Conservation (phyloP, 2,113 vertebrate species). For the Cromileptes altivelis region DNA sequence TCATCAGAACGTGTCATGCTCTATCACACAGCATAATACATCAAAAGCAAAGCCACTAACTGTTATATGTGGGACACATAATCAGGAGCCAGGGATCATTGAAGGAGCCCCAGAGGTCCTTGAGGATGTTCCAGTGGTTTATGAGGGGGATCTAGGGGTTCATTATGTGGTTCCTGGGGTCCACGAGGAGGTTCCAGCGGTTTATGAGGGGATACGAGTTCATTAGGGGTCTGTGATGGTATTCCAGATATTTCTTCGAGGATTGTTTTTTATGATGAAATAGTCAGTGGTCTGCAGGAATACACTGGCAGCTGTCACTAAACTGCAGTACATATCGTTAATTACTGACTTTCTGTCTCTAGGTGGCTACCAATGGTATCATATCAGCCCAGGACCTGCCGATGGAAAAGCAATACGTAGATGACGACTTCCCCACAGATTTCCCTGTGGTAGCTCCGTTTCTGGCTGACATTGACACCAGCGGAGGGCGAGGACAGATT, state of each 20-base stretch:
- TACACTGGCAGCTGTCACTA: not conserved
- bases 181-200: conserved; percentile 17
- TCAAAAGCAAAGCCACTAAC: not conserved
- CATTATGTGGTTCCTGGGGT: conserved; percentile 51
- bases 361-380: conserved; percentile 98
- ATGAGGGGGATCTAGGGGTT: conserved; percentile 32
- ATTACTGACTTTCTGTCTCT: conserved; percentile 1
- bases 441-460: conserved; percentile 96
- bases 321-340: not conserved
- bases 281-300: not conserved
- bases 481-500: conserved; percentile 87
- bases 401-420: conserved; percentile 97
- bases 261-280: conserved; percentile 10
- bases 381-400: conserved; percentile 96
- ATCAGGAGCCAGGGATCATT: not conserved
- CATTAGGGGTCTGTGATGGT: conserved; percentile 27
- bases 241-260: not conserved
- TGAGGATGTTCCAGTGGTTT: conserved; percentile 31
- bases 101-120: not conserved
- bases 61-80: conserved; percentile 5
- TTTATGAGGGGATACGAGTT: conserved; percentile 31
- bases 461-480: conserved; percentile 95
- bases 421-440: conserved; percentile 95
- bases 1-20: not conserved
- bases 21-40: not conserved